Evolutionary conservation across 2,888 invertebrate species (phyloP), one percentile per base, ranked within the genome.

Genomic region (Eueremaeus valkanovi): DNA sequence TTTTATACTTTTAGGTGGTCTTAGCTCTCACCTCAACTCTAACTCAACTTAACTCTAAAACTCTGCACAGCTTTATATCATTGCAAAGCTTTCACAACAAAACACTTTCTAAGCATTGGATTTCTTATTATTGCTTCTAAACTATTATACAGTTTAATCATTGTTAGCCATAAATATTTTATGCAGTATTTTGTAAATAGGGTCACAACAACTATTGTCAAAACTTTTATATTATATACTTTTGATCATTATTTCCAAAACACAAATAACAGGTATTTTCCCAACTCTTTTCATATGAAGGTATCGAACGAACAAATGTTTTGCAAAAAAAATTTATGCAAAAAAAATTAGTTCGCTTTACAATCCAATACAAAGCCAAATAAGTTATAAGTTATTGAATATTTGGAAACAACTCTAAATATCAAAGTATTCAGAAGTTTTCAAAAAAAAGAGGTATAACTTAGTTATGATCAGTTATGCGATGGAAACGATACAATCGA

Each of bases 1-100:
- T 68, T n/a, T 68, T 40, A 68, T 68, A 68, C 40, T 63, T 63
- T 63, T 27, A 36, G 68, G 68, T 68, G 68, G 68, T 68, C 68
- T 42, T 21, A 40, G 16, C 11, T 45, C 36, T 36, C 36, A 36
- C 11, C 5, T 11, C 36, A 36, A n/a, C n/a, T n/a, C n/a, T n/a
- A n/a, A n/a, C n/a, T n/a, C n/a, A 27, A 31, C 61, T 29, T 61
- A 61, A 61, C 31, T 61, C 61, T 31, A 11, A 61, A 61, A 27
- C 31, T 61, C 31, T 61, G 27, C 61, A 61, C 31, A 61, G 68
- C 27, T 68, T 68, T 68, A 68, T 68, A 68, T 68, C 42, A 68
- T 63, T 63, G 27, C n/a, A 68, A 68, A 40, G 24, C n/a, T 21
- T 68, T 68, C 16, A 40, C 40, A 40, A 68, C 68, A 68, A 68